These are phyloP conservation scores for Rhaphigaster nebulosa DNA, from an alignment of 2,888 invertebrate species.

Conservation along the genomic window DNA sequence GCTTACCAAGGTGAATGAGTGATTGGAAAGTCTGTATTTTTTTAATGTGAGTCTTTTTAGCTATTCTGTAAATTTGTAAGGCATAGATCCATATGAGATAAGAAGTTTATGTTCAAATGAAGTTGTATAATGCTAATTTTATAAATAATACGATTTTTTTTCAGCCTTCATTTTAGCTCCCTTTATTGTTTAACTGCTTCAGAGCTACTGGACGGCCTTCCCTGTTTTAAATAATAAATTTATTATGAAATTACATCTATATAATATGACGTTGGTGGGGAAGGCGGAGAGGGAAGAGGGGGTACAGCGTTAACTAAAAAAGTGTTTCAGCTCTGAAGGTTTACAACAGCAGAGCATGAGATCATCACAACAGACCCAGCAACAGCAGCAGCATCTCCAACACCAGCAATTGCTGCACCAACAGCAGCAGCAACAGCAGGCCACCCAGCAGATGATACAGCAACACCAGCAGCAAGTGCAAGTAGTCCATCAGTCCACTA, in stretches of 20 bases:
- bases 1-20: too few species aligned
- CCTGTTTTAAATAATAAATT: neutral
- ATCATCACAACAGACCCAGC: conserved; percentile 41
- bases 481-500: conserved; percentile 49
- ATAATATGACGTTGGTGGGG: neutral
- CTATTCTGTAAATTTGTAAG: too few species aligned
- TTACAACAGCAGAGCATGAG: conserved; percentile 27
- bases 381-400: conserved; percentile 34
- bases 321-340: conserved; percentile 51
- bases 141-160: neutral
- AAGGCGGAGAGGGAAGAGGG: neutral
- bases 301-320: conserved; percentile 12
- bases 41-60: too few species aligned
- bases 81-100: too few species aligned
- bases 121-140: neutral
- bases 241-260: neutral
- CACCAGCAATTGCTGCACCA: neutral
- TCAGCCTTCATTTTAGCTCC: neutral
- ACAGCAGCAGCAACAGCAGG: conserved; percentile 45
- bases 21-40: too few species aligned
- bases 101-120: too few species aligned
- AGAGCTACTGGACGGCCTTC: neutral
- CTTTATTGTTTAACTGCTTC: neutral
- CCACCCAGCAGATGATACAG: conserved; percentile 4
- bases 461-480: conserved; percentile 52